Percentiles rank a stretch among this genome's conserved stretches.
Evolutionary conservation across 2,113 vertebrate species (phyloP).

Genomic region (Dasyornis broadbenti): DNA sequence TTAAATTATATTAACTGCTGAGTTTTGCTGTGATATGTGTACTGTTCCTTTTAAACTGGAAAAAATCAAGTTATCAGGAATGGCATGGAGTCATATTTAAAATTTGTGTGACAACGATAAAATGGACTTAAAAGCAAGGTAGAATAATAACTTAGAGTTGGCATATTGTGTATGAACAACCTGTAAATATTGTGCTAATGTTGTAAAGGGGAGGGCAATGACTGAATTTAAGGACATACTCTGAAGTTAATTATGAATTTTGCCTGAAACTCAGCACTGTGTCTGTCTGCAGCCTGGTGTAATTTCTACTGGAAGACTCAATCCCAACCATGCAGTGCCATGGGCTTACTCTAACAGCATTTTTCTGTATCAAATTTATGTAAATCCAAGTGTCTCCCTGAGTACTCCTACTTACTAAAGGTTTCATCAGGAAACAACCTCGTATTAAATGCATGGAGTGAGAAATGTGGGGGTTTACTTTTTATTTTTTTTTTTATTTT

Average conservation of each 20-base stretch:
- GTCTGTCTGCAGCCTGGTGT: background rate
- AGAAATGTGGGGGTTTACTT: background rate
- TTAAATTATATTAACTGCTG: background rate
- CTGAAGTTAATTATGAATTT: background rate
- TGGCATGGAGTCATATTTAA: background rate
- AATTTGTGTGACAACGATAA: background rate
- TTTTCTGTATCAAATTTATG: slow-evolving; percentile 16
- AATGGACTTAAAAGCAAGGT: background rate
- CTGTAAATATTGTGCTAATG: background rate
- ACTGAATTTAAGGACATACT: background rate
- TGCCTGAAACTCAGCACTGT: background rate
- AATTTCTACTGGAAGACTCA: background rate
- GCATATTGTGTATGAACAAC: background rate
- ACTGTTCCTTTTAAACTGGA: background rate
- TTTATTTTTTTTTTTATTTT: background rate
- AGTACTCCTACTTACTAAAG: slow-evolving; percentile 8
- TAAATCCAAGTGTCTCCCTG: background rate
- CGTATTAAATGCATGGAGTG: background rate
- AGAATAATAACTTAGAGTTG: background rate
- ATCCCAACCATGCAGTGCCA: background rate
- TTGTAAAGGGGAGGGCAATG: background rate
- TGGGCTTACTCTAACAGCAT: background rate
- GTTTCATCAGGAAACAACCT: background rate
- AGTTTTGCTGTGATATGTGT: background rate
- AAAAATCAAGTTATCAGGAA: background rate